These are phyloP conservation scores for Armadillidium nasatum DNA, from an alignment of 1,140 invertebrate genomes.

Conservation along the genomic window DNA sequence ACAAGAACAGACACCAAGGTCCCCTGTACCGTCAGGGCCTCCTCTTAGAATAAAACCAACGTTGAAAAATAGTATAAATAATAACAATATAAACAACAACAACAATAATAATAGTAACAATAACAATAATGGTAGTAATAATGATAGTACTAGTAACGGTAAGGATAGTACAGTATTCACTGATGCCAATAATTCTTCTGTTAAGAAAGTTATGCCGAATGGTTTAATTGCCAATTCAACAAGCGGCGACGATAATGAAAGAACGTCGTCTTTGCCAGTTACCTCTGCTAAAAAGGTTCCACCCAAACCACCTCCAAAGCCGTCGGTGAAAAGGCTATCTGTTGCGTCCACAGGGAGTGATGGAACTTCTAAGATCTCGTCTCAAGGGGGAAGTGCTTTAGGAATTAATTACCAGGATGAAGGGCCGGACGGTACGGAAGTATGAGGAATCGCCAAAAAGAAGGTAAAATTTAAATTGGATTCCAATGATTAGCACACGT, in stretches of 20 bases:
- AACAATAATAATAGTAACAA: conserved; percentile 18
- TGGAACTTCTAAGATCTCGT: conserved; percentile 30
- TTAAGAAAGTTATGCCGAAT: not conserved
- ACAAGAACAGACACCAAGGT: too few species aligned
- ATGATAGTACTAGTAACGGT: conserved; percentile 28
- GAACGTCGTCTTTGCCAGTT: too few species aligned
- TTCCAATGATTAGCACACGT: too few species aligned
- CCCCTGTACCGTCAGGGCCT: not conserved
- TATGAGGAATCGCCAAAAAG: conserved; percentile 33
- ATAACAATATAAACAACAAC: conserved; percentile 27
- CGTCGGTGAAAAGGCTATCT: conserved; percentile 42
- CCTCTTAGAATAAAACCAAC: conserved; percentile 23
- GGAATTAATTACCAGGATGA: conserved; percentile 38
- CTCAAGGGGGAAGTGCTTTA: conserved; percentile 33
- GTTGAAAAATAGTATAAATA: conserved; percentile 19
- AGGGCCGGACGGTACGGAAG: conserved; percentile 48
- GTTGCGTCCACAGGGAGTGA: conserved; percentile 33
- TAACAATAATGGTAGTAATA: conserved; percentile 22
- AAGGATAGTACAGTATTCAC: too few species aligned
- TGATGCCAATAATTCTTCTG: too few species aligned
- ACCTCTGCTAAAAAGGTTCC: conserved; percentile 45
- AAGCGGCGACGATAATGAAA: not conserved
- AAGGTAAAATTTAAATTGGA: not conserved
- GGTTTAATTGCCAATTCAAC: conserved; percentile 1
- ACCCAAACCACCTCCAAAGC: conserved; percentile 49